These are phyloP conservation scores for Crax fasciolata DNA, from an alignment of 2,797 vertebrate species.

Conservation along the genomic window DNA sequence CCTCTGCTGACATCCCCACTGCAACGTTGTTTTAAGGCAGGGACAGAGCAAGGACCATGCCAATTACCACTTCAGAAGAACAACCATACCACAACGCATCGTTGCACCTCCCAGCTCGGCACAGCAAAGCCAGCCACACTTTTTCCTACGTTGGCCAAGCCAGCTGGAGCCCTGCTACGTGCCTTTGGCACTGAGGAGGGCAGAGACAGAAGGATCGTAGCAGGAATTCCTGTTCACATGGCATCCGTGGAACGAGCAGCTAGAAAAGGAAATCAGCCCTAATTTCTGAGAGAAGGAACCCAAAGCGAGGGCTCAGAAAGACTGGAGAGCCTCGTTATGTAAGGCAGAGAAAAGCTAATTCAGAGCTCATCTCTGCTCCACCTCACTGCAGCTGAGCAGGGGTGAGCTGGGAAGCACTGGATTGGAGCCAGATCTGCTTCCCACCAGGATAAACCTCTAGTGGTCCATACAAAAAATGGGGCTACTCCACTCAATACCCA, in stretches of 20 bases:
- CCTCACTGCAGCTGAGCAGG: background rate
- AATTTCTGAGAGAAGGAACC: background rate
- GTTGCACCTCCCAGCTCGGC: background rate
- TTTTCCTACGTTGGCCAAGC: background rate
- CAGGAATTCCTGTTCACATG: constrained; percentile 53
- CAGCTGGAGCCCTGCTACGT: background rate
- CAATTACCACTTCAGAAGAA: background rate
- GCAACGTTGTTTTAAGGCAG: background rate
- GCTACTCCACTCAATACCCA: background rate
- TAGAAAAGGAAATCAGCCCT: background rate
- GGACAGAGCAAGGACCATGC: background rate
- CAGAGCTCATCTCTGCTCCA: background rate
- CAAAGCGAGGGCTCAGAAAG: background rate
- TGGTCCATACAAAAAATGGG: rapidly evolving
- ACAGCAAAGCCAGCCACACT: background rate
- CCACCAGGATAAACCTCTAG: background rate
- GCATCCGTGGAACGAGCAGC: background rate
- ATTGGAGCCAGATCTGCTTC: background rate
- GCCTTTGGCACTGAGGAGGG: constrained; percentile 14
- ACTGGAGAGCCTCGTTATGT: background rate
- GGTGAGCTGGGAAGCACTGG: background rate
- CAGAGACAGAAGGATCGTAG: constrained; percentile 58
- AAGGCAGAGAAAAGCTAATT: background rate
- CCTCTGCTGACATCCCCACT: background rate
- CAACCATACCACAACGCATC: rapidly evolving